Evolutionary conservation across 2,113 vertebrate genomes (phyloP), one percentile per base, ranked within the genome.

Genomic region (Dinomys branickii): DNA sequence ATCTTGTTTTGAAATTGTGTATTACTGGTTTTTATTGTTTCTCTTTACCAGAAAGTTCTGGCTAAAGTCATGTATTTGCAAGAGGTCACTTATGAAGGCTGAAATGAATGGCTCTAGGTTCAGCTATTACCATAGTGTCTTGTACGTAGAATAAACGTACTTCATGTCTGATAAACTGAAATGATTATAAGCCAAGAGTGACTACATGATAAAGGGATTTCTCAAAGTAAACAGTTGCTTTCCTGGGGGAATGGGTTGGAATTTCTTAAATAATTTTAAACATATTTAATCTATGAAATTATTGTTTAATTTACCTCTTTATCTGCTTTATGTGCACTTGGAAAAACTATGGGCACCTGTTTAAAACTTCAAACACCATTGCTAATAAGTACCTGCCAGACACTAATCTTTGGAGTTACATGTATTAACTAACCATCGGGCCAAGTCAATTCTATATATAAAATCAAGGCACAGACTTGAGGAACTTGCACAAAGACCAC

Each of bases 221-320:
- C 81, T 94, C 67, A 82, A 90, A 91, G 56, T 58, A 91, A 6
- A 75, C 2, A 87, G 26, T 17, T 89, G 59, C 61, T 92, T 75
- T 75, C 81, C 22, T 67, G 38, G 69, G 47, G 5, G 50, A 65
- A 26, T 38, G 12, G 20, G 58, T 16, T 30, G 7, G 33, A 56
- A 80, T 52, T 77, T 91, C 67, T 56, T 80, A 80, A 92, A 61
- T 89, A 90, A 90, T 58, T 85, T 65, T n/a, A 85, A 75, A 75
- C 24, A 81, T 67, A 35, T 6, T 65, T 75, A 84, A 83, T 69
- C 52, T 77, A 75, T 54, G 10, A 88, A 94, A 94, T 80, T 80
- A 35, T 71, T 91, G 59, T 61, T 78, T 91, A 75, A 47, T 9
- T 81, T 91, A 87, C 2, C 50, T 81, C 50, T 81, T 69, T 81